A percentile compares a stretch with the other conserved stretches of the same genome.
phyloP scores from a whole-genome alignment of 2,797 vertebrate species.

The Lacerta bilineata region DNA sequence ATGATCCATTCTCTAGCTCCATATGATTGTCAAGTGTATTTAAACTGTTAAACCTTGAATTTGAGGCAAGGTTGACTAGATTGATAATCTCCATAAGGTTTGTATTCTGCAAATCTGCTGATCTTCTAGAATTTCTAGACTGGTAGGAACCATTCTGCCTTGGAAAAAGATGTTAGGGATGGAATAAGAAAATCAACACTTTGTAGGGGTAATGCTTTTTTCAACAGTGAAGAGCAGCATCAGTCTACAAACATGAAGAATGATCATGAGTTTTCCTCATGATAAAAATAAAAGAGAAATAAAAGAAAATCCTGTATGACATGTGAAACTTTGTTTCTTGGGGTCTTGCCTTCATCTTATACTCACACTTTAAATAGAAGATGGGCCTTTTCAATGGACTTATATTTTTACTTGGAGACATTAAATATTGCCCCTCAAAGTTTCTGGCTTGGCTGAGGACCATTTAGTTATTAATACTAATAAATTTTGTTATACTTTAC shows the following conservation, averaged over 20 bases:
- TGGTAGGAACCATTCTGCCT: background rate
- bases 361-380: slow-evolving; percentile 6
- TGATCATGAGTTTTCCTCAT: background rate
- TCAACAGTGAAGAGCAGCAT: background rate
- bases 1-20: background rate
- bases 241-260: background rate
- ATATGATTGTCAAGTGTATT: background rate
- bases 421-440: background rate
- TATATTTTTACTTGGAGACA: background rate
- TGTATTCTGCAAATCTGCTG: background rate
- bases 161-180: background rate
- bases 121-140: background rate
- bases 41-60: background rate
- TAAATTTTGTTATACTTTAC: slow-evolving; percentile 3
- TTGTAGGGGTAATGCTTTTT: background rate
- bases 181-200: background rate
- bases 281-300: slow-evolving; percentile 1
- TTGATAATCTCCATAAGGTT: background rate
- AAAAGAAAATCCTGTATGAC: background rate
- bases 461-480: background rate
- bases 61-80: slow-evolving; percentile 6
- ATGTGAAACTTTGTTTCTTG: background rate
- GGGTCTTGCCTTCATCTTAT: background rate
- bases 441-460: background rate
- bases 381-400: background rate